Evolutionary conservation across 1,140 invertebrate genomes (phyloP).

Genomic region (Euwallacea similis): DNA sequence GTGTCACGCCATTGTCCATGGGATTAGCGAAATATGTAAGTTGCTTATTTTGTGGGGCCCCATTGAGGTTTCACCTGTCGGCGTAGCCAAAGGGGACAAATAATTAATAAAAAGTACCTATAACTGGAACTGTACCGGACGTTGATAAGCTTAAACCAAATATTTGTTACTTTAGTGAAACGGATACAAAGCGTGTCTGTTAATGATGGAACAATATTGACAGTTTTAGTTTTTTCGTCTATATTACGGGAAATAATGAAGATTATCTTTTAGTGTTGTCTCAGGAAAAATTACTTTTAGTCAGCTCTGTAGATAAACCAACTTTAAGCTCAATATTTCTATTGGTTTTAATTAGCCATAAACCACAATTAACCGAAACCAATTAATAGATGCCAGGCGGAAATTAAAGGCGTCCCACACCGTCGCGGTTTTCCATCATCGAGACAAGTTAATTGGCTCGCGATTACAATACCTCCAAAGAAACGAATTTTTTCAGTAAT

Average conservation of each 20-base stretch:
- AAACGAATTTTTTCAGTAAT: no score
- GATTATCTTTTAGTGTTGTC: constrained; percentile 10
- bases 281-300: not conserved
- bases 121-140: constrained; percentile 21
- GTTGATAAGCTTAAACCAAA: constrained; percentile 21
- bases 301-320: not conserved
- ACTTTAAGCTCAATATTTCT: not conserved
- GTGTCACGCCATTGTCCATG: no score
- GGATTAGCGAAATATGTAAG: not conserved
- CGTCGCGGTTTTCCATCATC: no score
- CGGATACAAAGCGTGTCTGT: constrained; percentile 21
- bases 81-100: not conserved
- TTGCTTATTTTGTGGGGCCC: no score
- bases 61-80: no score
- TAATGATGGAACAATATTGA: constrained; percentile 29
- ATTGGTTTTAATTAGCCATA: no score
- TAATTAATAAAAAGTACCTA: constrained; percentile 13
- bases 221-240: constrained; percentile 25
- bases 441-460: no score
- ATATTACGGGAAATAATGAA: constrained; percentile 23
- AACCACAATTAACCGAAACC: no score
- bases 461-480: no score
- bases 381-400: no score
- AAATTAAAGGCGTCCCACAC: no score
- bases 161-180: constrained; percentile 19